Evolutionary conservation across 2,113 vertebrate species (phyloP).

Genomic region (Chrysemys picta): DNA sequence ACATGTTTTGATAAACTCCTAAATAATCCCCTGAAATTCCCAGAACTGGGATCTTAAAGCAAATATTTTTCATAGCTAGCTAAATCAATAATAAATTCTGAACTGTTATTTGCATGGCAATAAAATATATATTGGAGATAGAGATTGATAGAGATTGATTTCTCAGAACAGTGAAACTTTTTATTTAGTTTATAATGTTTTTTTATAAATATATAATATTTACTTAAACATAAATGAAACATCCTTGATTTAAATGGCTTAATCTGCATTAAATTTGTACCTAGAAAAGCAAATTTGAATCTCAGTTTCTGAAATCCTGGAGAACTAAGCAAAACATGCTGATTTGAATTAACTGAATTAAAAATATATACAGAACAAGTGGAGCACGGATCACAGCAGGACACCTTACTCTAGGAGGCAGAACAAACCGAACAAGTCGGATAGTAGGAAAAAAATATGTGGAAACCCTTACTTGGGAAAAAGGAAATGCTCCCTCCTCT

Average conservation of each 20-base stretch:
- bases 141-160: not conserved
- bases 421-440: not conserved
- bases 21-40: not conserved
- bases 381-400: not conserved
- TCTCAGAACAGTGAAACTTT: accelerated
- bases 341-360: not conserved
- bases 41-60: not conserved
- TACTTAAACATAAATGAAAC: not conserved
- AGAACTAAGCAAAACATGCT: not conserved
- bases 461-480: not conserved
- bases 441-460: not conserved
- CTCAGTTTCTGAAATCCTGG: not conserved
- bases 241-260: not conserved
- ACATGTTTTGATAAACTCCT: not conserved
- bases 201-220: accelerated
- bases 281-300: not conserved
- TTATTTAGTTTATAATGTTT: not conserved
- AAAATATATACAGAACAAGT: not conserved
- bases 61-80: not conserved
- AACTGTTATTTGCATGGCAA: not conserved
- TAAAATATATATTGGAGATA: not conserved
- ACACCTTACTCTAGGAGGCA: not conserved
- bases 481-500: not conserved
- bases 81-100: not conserved
- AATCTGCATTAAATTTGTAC: not conserved